Evolutionary conservation across 1,140 invertebrate genomes (phyloP).

Genomic region (Pseudomyrmex gracilis): DNA sequence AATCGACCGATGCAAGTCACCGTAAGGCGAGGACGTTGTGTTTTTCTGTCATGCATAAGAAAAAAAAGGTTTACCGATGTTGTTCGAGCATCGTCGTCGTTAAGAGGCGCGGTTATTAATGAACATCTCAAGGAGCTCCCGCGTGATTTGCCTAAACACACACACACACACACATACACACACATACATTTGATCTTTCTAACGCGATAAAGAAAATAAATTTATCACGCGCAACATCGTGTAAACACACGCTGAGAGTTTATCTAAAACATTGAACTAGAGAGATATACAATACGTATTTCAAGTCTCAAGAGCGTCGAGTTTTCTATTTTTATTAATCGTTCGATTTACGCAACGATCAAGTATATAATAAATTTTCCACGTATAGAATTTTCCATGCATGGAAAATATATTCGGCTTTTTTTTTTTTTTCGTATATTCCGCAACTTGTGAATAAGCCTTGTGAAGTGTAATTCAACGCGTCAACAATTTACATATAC

Average conservation of each 20-base stretch:
- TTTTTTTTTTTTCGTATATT: background rate
- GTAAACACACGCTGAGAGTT: background rate
- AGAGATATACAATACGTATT: background rate
- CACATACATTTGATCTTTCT: background rate
- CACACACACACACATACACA: too few species aligned
- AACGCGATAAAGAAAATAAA: background rate
- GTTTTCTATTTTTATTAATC: background rate
- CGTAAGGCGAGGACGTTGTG: background rate
- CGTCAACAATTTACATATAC: slow-evolving; percentile 13
- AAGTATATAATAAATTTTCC: background rate
- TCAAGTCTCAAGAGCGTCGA: background rate
- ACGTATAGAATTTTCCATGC: background rate
- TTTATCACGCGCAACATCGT: background rate
- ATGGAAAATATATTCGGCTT: background rate
- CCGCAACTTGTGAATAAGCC: background rate
- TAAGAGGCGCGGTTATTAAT: background rate
- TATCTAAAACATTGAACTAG: background rate
- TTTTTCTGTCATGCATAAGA: slow-evolving; percentile 7
- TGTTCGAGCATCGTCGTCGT: background rate
- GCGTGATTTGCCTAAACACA: background rate
- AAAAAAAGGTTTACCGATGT: background rate
- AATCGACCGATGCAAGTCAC: slow-evolving; percentile 36
- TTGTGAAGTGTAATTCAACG: background rate
- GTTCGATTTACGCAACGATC: background rate
- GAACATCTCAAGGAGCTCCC: slow-evolving; percentile 13